phyloP scores from a whole-genome alignment of 2,113 vertebrate genomes.

The Meleagris gallopavo region DNA sequence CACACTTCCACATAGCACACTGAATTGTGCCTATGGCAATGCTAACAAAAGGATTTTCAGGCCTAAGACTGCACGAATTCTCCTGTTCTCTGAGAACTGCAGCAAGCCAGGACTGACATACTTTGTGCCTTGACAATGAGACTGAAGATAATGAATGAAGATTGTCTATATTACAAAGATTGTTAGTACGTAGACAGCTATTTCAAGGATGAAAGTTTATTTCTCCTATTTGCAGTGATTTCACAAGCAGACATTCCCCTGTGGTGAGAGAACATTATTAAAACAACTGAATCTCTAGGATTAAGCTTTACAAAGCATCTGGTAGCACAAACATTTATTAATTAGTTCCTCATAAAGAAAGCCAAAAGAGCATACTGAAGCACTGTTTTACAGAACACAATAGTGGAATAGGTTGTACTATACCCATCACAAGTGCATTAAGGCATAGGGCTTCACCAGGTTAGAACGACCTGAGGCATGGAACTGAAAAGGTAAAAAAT shows the following conservation, averaged over 20 bases:
- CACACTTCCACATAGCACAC: fast-evolving
- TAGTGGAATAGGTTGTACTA: neutral
- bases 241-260: neutral
- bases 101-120: neutral
- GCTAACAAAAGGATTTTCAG: neutral
- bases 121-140: neutral
- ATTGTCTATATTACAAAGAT: neutral
- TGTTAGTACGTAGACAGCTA: neutral
- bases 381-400: neutral
- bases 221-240: neutral
- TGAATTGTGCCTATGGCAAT: neutral
- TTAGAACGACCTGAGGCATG: neutral
- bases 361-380: neutral
- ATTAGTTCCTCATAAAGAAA: neutral
- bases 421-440: neutral
- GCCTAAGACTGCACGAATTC: neutral
- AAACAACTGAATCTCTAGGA: neutral
- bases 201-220: neutral
- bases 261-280: neutral
- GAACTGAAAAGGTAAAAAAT: neutral
- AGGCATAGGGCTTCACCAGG: neutral
- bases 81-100: neutral
- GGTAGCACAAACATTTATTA: neutral
- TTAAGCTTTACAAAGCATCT: neutral
- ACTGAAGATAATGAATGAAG: neutral